These are phyloP conservation scores for Yponomeuta plumbellus DNA, from an alignment of 2,888 invertebrate species.

Conservation along the genomic window DNA sequence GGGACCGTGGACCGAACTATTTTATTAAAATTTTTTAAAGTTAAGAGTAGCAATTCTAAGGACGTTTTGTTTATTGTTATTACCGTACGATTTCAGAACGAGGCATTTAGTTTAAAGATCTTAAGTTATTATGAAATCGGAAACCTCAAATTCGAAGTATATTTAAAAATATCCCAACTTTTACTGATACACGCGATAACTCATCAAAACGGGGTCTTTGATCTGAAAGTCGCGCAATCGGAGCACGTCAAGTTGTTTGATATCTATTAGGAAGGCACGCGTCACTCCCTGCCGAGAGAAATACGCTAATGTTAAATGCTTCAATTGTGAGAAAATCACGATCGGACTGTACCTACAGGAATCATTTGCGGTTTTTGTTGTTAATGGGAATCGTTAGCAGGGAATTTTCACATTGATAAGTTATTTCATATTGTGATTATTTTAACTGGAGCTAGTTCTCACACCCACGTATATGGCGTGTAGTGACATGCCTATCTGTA, in stretches of 20 bases:
- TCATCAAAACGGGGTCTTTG: neutral
- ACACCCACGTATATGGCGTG: conserved; percentile 9
- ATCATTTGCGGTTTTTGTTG: neutral
- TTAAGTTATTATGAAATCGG: too few species aligned
- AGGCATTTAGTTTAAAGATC: too few species aligned
- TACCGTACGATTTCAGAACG: too few species aligned
- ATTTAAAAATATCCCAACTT: neutral
- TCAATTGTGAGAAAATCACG: conserved; percentile 6
- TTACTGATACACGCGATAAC: neutral
- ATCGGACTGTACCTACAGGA: neutral
- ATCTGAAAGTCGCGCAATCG: neutral
- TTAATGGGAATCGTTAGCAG: conserved; percentile 2
- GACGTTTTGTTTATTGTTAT: too few species aligned
- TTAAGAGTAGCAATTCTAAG: too few species aligned
- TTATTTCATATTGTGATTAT: neutral
- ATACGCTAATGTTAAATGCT: neutral
- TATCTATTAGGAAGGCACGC: neutral
- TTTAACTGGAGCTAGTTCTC: conserved; percentile 5
- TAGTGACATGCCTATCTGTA: neutral
- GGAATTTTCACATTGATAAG: conserved; percentile 14
- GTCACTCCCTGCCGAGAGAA: neutral
- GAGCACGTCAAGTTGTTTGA: neutral
- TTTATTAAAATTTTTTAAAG: too few species aligned
- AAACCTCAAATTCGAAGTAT: too few species aligned
- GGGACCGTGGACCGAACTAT: too few species aligned